Evolutionary conservation across 2,113 vertebrate species (phyloP).

Genomic region (Sturnus vulgaris): DNA sequence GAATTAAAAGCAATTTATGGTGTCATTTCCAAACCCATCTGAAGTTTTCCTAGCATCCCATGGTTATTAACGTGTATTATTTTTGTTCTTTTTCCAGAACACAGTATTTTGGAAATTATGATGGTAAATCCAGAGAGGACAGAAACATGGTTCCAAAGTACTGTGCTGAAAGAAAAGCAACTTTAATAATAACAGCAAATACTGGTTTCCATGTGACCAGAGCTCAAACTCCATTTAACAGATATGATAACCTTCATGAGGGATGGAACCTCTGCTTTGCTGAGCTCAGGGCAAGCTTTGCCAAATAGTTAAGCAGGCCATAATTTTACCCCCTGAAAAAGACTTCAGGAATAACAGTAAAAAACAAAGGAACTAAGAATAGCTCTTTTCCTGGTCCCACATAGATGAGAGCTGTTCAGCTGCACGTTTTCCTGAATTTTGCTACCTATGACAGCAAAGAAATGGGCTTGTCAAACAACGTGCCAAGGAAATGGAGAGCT

Average conservation of each 20-base stretch:
- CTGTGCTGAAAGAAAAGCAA: background rate
- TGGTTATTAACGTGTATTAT: slow-evolving; percentile 10
- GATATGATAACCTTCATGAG: background rate
- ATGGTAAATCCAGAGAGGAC: slow-evolving; percentile 5
- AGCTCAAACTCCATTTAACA: slow-evolving; percentile 16
- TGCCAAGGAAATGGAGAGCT: background rate
- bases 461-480: background rate
- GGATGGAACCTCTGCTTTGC: background rate
- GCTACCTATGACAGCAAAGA: slow-evolving; percentile 12
- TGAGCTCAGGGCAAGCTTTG: background rate
- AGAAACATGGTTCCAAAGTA: background rate
- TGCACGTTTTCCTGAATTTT: background rate
- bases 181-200: background rate
- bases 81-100: slow-evolving; percentile 37
- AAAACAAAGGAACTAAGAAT: background rate
- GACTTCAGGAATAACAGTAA: background rate
- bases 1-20: slow-evolving; percentile 6
- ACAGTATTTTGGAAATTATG: background rate
- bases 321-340: background rate
- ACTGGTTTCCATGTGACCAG: background rate
- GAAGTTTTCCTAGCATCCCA: background rate
- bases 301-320: background rate
- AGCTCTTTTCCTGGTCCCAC: background rate
- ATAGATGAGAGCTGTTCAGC: background rate
- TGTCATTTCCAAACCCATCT: background rate